phyloP scores from a whole-genome alignment of 1,140 invertebrate species.

The Periplaneta americana region DNA sequence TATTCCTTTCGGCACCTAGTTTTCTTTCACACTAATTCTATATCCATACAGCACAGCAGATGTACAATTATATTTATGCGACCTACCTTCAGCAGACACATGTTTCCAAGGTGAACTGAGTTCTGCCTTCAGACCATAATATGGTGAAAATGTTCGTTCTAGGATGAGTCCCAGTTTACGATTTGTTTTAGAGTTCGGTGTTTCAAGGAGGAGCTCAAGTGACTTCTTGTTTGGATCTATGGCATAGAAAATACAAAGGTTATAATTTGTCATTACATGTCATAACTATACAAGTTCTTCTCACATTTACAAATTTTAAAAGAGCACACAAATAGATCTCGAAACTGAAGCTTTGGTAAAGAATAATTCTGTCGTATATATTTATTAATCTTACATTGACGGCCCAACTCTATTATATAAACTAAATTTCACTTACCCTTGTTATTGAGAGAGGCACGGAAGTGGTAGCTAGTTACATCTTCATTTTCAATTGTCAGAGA shows the following conservation, averaged over 20 bases:
- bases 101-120: constrained; percentile 54
- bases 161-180: constrained; percentile 48
- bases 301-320: too few species aligned
- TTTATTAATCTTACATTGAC: too few species aligned
- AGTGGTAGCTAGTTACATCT: constrained; percentile 55
- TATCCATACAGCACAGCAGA: too few species aligned
- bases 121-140: constrained; percentile 45
- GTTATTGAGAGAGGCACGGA: constrained; percentile 27
- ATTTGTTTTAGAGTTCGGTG: constrained; percentile 52
- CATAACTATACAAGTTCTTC: too few species aligned
- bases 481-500: constrained; percentile 55
- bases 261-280: too few species aligned
- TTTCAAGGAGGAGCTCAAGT: constrained; percentile 57
- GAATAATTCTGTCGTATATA: too few species aligned
- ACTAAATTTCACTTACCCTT: not conserved
- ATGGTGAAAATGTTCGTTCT: constrained; percentile 41
- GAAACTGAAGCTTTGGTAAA: too few species aligned
- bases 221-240: constrained; percentile 33
- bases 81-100: constrained; percentile 41
- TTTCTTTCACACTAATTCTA: too few species aligned
- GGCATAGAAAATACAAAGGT: constrained; percentile 16
- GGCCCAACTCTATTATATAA: too few species aligned
- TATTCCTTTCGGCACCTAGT: too few species aligned
- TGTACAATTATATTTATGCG: too few species aligned
- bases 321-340: too few species aligned